phyloP scores from a whole-genome alignment of 2,888 invertebrate species.

The Hipparchia semele region DNA sequence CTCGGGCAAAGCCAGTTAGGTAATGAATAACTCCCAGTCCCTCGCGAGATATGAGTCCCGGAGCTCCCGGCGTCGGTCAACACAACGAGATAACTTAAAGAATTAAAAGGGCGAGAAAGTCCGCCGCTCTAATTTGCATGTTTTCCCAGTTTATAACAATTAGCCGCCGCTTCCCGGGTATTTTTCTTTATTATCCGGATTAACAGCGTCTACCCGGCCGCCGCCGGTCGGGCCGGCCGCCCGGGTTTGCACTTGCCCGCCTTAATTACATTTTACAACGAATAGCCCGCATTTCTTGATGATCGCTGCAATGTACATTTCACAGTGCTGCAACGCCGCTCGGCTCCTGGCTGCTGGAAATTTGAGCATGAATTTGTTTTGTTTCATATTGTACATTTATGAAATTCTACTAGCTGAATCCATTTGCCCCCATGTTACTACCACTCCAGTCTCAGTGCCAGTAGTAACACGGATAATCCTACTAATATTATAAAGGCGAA shows the following conservation, averaged over 20 bases:
- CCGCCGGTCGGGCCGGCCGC: slow-evolving; percentile 39
- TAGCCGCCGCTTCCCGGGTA: slow-evolving; percentile 69
- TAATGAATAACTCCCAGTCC: neutral
- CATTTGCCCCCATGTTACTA: too few species aligned
- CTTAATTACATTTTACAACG: slow-evolving; percentile 66
- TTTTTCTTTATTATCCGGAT: slow-evolving; percentile 80
- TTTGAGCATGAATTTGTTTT: neutral
- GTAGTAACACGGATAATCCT: too few species aligned
- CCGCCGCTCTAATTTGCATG: slow-evolving; percentile 74
- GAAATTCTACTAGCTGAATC: too few species aligned
- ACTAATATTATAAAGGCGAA: too few species aligned
- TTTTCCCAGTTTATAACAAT: slow-evolving; percentile 78
- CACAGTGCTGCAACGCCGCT: neutral
- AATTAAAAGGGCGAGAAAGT: slow-evolving; percentile 67
- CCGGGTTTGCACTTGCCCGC: slow-evolving; percentile 49
- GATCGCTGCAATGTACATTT: slow-evolving; percentile 6
- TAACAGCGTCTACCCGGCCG: slow-evolving; percentile 53
- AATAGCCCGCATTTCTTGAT: slow-evolving; percentile 48
- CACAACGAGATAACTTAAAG: slow-evolving; percentile 55
- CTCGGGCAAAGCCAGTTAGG: neutral
- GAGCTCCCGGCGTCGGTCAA: neutral
- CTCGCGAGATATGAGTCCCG: slow-evolving; percentile 5
- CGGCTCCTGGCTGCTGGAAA: neutral
- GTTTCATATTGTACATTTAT: neutral
- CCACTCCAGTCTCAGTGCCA: too few species aligned